These are phyloP conservation scores for Lypha dubia DNA, from an alignment of 2,888 invertebrate genomes.

Conservation along the genomic window DNA sequence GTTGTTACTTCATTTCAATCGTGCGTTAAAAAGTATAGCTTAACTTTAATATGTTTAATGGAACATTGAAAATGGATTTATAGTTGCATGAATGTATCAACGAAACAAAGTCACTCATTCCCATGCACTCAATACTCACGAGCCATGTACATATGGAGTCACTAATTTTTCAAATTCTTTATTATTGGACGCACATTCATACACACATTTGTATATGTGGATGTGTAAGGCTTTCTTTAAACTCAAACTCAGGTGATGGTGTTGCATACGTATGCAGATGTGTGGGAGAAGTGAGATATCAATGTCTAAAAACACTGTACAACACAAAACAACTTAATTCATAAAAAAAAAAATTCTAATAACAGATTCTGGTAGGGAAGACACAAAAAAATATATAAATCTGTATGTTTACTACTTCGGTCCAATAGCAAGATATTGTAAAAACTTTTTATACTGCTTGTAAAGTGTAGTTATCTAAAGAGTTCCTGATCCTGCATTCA, in stretches of 20 bases:
- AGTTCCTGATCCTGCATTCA: too few species aligned
- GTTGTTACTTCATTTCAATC: constrained; percentile 11
- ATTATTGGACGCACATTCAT: neutral
- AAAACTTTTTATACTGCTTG: too few species aligned
- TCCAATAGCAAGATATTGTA: too few species aligned
- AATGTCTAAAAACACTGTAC: neutral
- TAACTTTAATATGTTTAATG: constrained; percentile 57
- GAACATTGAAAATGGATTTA: constrained; percentile 58
- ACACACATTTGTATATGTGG: neutral
- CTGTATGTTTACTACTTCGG: too few species aligned
- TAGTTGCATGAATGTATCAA: constrained; percentile 32
- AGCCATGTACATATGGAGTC: neutral
- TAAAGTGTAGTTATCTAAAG: too few species aligned
- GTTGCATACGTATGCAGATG: neutral
- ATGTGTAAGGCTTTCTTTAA: neutral
- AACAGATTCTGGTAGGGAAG: too few species aligned
- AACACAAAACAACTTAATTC: neutral
- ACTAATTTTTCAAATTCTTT: constrained; percentile 25
- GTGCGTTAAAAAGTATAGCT: constrained; percentile 61
- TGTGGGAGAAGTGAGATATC: neutral
- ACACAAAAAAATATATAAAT: too few species aligned
- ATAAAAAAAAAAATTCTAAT: too few species aligned
- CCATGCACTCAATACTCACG: constrained; percentile 25
- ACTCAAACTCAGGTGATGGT: constrained; percentile 43
- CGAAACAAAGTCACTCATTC: constrained; percentile 31